Conservation (phyloP, 2,797 vertebrate genomes). For the Sylvilagus floridanus region DNA sequence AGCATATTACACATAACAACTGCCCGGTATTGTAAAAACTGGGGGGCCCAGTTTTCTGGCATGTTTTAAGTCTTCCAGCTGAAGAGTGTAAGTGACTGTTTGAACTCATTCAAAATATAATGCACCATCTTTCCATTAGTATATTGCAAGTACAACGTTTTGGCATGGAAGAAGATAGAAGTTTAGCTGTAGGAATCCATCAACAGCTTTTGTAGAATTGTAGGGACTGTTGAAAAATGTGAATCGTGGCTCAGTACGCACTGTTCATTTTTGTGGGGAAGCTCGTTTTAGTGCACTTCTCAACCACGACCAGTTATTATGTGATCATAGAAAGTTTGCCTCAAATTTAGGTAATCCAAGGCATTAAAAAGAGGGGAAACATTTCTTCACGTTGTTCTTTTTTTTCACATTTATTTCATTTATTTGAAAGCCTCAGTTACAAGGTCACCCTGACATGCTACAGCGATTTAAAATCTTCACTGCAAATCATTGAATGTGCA, state of each 20-base stretch:
- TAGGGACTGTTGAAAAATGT: neutral
- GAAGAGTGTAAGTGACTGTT: neutral
- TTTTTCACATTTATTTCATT: no score
- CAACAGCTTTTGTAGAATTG: neutral
- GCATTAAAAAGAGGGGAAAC: neutral
- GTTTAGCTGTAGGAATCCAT: neutral
- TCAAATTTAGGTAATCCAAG: neutral
- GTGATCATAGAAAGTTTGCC: neutral
- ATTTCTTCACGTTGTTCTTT: neutral
- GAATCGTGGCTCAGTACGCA: neutral
- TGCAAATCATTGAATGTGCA: no score
- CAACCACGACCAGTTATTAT: neutral
- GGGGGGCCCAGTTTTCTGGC: neutral
- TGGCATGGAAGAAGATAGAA: neutral
- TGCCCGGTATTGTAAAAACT: neutral
- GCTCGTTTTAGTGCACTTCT: neutral
- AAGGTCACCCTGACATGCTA: no score
- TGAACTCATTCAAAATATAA: slow-evolving; percentile 1
- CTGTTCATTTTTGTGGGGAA: neutral
- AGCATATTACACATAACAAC: neutral
- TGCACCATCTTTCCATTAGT: neutral
- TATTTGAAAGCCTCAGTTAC: no score
- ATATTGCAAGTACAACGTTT: neutral
- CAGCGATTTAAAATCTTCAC: no score
- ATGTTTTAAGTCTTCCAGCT: neutral